Conservation (phyloP, 2,797 vertebrate species). For the Uromys caudimaculatus region DNA sequence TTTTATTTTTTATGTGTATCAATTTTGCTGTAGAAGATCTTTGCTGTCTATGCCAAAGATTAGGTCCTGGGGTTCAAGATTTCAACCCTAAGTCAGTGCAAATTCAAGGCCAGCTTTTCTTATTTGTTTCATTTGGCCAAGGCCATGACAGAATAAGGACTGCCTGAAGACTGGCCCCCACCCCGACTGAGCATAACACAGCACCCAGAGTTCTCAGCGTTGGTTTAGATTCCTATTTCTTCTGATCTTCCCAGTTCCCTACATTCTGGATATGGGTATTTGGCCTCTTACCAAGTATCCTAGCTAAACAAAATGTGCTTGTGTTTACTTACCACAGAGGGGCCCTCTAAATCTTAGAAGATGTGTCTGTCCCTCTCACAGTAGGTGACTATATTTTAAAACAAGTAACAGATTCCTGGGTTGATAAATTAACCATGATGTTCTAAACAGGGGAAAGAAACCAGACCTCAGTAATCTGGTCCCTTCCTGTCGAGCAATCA, state of each 20-base stretch:
- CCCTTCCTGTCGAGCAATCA: not conserved
- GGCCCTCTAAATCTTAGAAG: slow-evolving; percentile 5
- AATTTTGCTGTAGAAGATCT: not conserved
- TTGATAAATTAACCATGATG: slow-evolving; percentile 17
- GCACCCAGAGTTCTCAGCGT: not conserved
- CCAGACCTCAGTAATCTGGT: not conserved
- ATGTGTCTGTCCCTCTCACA: not conserved
- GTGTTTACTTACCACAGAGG: slow-evolving; percentile 3
- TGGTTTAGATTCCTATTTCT: not conserved
- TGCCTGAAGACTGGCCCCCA: too few relatives aligned
- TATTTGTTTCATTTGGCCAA: not conserved
- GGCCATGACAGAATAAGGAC: not conserved
- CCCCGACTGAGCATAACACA: not conserved
- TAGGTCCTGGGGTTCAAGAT: not conserved
- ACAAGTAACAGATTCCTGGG: not conserved
- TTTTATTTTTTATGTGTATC: not conserved
- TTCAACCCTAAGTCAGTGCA: not conserved
- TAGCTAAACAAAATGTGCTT: not conserved
- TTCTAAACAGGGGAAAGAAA: not conserved
- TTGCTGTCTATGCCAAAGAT: not conserved
- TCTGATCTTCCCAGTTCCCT: not conserved
- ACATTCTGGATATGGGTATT: not conserved
- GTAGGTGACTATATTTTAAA: not conserved
- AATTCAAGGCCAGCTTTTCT: not conserved
- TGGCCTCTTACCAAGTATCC: not conserved